Percentiles rank a stretch among this genome's conserved stretches.
phyloP scores from a whole-genome alignment of 2,797 vertebrate genomes.

The Gallirallus australis region DNA sequence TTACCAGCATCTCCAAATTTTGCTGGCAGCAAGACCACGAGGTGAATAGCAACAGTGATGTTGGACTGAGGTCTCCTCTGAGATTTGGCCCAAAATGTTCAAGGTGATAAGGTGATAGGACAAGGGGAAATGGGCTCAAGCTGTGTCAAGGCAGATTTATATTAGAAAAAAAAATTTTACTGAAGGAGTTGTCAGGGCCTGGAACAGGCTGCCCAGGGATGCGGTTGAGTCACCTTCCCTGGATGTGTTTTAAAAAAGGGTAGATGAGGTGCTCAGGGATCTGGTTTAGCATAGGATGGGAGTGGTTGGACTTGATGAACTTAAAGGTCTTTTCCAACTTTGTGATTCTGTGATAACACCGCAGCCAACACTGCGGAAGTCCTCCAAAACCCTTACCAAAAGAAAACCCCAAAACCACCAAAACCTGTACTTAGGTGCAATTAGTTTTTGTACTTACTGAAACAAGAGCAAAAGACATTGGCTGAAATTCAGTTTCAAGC shows the following conservation, averaged over 20 bases:
- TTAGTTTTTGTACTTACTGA: slow-evolving; percentile 37
- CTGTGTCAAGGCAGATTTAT: too few species aligned
- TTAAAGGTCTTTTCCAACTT: too few species aligned
- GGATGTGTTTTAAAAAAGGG: too few species aligned
- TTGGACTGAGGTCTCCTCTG: background rate
- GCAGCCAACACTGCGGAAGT: background rate
- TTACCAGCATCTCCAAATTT: background rate
- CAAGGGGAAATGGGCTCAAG: too few species aligned
- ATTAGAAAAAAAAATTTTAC: too few species aligned
- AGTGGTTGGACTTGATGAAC: too few species aligned
- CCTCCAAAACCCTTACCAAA: background rate
- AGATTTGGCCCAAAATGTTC: background rate
- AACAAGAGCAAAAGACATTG: slow-evolving; percentile 47
- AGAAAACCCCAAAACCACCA: background rate
- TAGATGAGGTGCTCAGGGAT: too few species aligned
- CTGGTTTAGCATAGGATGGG: too few species aligned
- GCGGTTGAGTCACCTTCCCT: too few species aligned
- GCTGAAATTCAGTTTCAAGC: slow-evolving; percentile 67
- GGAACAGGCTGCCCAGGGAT: too few species aligned
- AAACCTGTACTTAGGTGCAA: background rate
- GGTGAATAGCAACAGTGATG: fast-evolving
- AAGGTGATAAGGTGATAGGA: background rate
- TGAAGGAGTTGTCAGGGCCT: too few species aligned
- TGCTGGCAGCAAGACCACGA: background rate
- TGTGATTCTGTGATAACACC: too few species aligned